These are phyloP conservation scores for Orius insidiosus DNA, from an alignment of 1,140 invertebrate species.

Conservation along the genomic window DNA sequence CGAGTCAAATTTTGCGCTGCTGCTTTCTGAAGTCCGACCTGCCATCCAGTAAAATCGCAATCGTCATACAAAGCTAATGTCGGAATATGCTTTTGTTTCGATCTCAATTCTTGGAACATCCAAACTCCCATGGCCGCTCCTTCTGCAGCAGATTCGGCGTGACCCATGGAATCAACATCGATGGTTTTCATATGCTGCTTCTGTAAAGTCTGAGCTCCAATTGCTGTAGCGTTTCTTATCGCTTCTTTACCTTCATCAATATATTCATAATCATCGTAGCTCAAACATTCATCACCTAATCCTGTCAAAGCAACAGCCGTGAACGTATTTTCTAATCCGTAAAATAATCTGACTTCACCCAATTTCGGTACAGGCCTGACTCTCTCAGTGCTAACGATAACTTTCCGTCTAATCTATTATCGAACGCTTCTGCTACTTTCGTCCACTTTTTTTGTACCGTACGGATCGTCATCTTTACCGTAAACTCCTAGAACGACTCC, in stretches of 20 bases:
- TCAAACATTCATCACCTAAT: conserved; percentile 40
- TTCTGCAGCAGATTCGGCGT: conserved; percentile 58
- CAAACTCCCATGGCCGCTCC: conserved; percentile 42
- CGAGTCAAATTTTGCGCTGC: conserved; percentile 42
- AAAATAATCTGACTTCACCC: conserved; percentile 40
- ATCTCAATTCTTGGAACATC: conserved; percentile 39
- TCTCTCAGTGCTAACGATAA: too few species aligned
- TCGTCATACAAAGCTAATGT: conserved; percentile 19
- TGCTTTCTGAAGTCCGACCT: conserved; percentile 33
- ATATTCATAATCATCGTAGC: conserved; percentile 42
- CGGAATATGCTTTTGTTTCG: conserved; percentile 20
- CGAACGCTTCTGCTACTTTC: too few species aligned
- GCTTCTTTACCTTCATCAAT: conserved; percentile 49
- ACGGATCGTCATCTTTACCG: too few species aligned
- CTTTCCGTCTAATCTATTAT: too few species aligned
- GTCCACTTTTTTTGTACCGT: too few species aligned
- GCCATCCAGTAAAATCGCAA: conserved; percentile 31
- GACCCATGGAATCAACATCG: conserved; percentile 45
- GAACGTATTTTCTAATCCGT: conserved; percentile 39
- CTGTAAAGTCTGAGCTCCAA: conserved; percentile 37
- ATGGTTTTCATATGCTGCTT: conserved; percentile 22
- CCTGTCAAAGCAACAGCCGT: conserved; percentile 47
- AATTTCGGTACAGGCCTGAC: conserved; percentile 26
- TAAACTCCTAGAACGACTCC: too few species aligned
- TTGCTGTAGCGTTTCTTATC: conserved; percentile 41